Base-by-base conservation (phyloP, 2,113 vertebrate species). In the Desmodus rotundus region DNA sequence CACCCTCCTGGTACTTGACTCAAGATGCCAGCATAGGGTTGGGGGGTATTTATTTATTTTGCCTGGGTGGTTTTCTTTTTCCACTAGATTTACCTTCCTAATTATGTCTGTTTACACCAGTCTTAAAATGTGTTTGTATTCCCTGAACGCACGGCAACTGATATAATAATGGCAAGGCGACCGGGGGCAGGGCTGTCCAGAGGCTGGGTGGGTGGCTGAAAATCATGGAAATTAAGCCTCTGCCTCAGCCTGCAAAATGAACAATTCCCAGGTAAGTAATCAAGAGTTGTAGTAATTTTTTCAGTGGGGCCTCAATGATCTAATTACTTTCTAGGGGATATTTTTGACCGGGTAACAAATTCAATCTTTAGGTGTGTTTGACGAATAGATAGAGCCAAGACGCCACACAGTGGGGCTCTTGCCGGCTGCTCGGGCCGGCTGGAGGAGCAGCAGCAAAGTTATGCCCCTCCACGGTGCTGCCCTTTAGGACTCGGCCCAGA, bases 401-500 rank as follows among this genome's bases (percentile, higher is more conserved):
- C 0, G 2, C 47, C 4, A 0, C n/a, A 5, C 4, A 0, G 33
- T 4, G 45, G 43, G 20, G 15, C 50, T 67, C 20, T 16, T 4
- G 63, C 28, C 0, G 0, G 52, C 19, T 4, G 36, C 38, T n/a
- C 19, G 20, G 68, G 24, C 16, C 15, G 0, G 26, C 6, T 0
- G 5, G 20, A 67, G 52, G 36, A 58, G 52, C 52, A 8, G 24
- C 4, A 0, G 22, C 0, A 5, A 77, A 1, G 38, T 38, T n/a
- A 4, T 1, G 11, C 54, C 54, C 54, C 56, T 33, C 9, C 0
- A 33, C 0, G 7, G 58, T 2, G 3, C 17, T 31, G 73, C 67
- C 45, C 56, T 54, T 19, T 20, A 65, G 26, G 24, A 56, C 7
- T 10, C 17, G 50, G 47, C 36, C 31, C 41, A 31, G 17, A 2